phyloP scores from a whole-genome alignment of 2,888 invertebrate species.

The Beris morrisii region DNA sequence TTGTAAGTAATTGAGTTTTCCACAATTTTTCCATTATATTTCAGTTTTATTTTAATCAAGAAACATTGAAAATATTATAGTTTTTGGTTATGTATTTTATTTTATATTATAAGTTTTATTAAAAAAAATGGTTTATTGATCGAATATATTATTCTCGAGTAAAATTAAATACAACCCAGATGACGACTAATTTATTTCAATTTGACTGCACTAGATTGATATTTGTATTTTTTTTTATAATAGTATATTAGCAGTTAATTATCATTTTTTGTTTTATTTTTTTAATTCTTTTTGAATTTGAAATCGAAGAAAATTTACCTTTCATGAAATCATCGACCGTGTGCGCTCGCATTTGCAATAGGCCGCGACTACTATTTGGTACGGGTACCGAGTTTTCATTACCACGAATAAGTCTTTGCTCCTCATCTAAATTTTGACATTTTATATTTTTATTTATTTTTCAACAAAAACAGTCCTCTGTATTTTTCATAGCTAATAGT shows the following conservation, averaged over 20 bases:
- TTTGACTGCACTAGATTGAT: not conserved
- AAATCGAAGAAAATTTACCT: constrained; percentile 42
- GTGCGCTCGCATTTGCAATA: constrained; percentile 47
- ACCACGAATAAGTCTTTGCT: constrained; percentile 45
- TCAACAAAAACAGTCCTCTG: not conserved
- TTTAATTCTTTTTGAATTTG: not conserved
- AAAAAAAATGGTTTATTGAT: too few relatives aligned
- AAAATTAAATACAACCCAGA: too few relatives aligned
- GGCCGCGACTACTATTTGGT: constrained; percentile 44
- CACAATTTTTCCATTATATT: too few relatives aligned
- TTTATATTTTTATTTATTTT: constrained; percentile 3
- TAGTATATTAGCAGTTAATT: constrained; percentile 2
- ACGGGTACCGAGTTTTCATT: constrained; percentile 41
- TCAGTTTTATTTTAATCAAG: too few relatives aligned
- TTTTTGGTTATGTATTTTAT: too few relatives aligned
- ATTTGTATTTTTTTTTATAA: constrained; percentile 7
- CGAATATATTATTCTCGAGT: too few relatives aligned
- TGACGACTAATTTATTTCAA: not conserved
- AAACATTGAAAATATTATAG: too few relatives aligned
- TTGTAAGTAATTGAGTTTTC: too few relatives aligned
- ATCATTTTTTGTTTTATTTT: constrained; percentile 15
- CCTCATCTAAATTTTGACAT: constrained; percentile 43
- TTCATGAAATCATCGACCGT: constrained; percentile 48
- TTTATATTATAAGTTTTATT: too few relatives aligned
- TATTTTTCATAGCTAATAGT: not conserved